Percentiles rank a stretch among this genome's conserved stretches.
Evolutionary conservation across 2,113 vertebrate species (phyloP).

Genomic region (Eupsittula cactorum): DNA sequence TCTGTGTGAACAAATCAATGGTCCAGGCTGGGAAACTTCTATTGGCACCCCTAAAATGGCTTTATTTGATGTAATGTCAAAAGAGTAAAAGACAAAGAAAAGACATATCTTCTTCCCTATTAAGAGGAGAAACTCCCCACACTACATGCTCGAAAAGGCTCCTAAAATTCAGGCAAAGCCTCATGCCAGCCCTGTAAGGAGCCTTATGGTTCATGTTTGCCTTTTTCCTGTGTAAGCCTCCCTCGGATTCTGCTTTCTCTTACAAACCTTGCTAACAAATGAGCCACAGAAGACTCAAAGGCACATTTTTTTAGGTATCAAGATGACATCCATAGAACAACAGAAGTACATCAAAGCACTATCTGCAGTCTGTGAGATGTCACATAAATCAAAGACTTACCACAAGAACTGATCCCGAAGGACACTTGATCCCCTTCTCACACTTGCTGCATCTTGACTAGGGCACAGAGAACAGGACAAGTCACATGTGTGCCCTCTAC

Average conservation of each 20-base stretch:
- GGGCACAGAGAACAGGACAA: conserved; percentile 44
- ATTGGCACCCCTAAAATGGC: not conserved
- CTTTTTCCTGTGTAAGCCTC: not conserved
- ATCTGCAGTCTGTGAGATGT: not conserved
- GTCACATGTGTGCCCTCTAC: conserved; percentile 2
- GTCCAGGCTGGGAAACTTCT: not conserved
- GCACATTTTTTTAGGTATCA: not conserved
- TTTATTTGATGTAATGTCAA: not conserved
- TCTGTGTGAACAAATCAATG: not conserved
- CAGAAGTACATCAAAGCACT: not conserved
- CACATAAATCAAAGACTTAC: conserved; percentile 47
- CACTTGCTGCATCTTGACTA: conserved; percentile 67
- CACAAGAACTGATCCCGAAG: conserved; percentile 57
- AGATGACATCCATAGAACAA: not conserved
- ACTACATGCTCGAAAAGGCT: not conserved
- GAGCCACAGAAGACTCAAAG: not conserved
- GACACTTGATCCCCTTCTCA: conserved; percentile 67
- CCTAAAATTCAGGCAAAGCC: not conserved
- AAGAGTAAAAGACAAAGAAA: not conserved
- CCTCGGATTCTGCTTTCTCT: not conserved
- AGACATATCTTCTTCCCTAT: not conserved
- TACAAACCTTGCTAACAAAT: not conserved
- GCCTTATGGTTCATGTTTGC: not conserved
- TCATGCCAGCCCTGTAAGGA: not conserved
- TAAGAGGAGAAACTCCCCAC: not conserved